Percentiles rank a stretch among this genome's conserved stretches.
phyloP scores from a whole-genome alignment of 1,140 invertebrate species.

The Reticulitermes speratus region DNA sequence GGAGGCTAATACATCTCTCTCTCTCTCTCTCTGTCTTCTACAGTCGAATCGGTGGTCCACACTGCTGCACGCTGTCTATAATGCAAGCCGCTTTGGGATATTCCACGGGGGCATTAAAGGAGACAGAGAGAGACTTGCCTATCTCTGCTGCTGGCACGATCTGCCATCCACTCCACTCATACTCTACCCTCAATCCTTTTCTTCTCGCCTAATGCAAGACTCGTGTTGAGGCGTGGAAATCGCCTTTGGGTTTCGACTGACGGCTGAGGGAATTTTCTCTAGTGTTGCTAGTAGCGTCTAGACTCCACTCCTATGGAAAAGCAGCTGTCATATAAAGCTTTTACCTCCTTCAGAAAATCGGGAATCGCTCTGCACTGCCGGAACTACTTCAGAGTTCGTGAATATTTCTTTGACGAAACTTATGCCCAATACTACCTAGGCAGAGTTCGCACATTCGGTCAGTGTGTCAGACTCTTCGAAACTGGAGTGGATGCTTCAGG shows the following conservation, averaged over 20 bases:
- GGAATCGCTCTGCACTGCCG: neutral
- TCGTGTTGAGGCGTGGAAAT: constrained; percentile 29
- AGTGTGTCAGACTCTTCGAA: no score
- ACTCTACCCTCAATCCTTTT: constrained; percentile 5
- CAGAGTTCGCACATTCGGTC: no score
- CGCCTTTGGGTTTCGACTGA: constrained; percentile 17
- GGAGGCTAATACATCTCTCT: neutral
- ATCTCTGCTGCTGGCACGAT: neutral
- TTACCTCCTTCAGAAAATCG: neutral
- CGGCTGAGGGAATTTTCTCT: neutral
- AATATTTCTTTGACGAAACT: no score
- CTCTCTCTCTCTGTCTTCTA: neutral
- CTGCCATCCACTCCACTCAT: neutral
- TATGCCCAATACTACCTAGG: no score
- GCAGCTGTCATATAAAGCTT: constrained; percentile 1
- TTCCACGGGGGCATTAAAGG: neutral
- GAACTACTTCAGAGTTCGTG: neutral
- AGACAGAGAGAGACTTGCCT: neutral
- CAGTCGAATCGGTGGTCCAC: neutral
- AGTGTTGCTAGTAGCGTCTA: neutral
- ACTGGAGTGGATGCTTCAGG: no score
- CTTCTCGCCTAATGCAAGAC: constrained; percentile 26
- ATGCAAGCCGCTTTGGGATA: neutral
- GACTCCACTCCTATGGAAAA: neutral
- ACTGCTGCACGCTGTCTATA: neutral